Conservation (phyloP, 1,140 invertebrate species). For the Drosophila rufa region DNA sequence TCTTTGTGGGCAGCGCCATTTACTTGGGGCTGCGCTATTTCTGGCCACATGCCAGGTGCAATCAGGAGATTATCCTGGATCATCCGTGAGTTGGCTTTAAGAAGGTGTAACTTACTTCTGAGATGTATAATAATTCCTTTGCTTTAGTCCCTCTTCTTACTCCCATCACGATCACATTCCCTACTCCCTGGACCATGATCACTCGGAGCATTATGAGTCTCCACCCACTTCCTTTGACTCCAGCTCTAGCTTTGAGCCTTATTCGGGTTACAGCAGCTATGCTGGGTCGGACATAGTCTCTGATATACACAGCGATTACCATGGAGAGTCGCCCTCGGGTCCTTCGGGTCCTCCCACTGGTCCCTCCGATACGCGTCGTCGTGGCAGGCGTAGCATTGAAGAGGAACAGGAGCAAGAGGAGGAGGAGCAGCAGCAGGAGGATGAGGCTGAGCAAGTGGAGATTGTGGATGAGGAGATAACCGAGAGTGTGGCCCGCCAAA, state of each 20-base stretch:
- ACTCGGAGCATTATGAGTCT: slow-evolving; percentile 58
- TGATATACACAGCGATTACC: slow-evolving; percentile 51
- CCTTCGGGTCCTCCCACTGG: slow-evolving; percentile 47
- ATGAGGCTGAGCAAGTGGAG: slow-evolving; percentile 52
- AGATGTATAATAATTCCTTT: not conserved
- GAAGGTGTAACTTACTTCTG: not conserved
- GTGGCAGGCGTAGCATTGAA: slow-evolving; percentile 52
- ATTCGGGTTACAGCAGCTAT: slow-evolving; percentile 75
- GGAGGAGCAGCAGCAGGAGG: slow-evolving; percentile 1
- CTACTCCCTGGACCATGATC: slow-evolving; percentile 64
- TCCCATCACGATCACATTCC: slow-evolving; percentile 76
- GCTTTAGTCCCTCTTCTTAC: slow-evolving; percentile 56
- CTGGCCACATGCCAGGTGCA: slow-evolving; percentile 57
- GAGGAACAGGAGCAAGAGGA: slow-evolving; percentile 15
- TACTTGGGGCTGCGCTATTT: slow-evolving; percentile 73
- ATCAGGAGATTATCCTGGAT: slow-evolving; percentile 71
- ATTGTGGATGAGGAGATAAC: slow-evolving; percentile 69
- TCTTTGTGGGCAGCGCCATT: slow-evolving; percentile 78
- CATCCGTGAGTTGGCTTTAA: slow-evolving; percentile 58
- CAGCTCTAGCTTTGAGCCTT: slow-evolving; percentile 70
- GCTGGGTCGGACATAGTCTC: slow-evolving; percentile 67
- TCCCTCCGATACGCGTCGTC: slow-evolving; percentile 37
- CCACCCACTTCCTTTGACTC: slow-evolving; percentile 55
- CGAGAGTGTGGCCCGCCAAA: slow-evolving; percentile 64
- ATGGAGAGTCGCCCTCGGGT: slow-evolving; percentile 26